phyloP scores from a whole-genome alignment of 2,888 invertebrate genomes.

The Cantharis lateralis region DNA sequence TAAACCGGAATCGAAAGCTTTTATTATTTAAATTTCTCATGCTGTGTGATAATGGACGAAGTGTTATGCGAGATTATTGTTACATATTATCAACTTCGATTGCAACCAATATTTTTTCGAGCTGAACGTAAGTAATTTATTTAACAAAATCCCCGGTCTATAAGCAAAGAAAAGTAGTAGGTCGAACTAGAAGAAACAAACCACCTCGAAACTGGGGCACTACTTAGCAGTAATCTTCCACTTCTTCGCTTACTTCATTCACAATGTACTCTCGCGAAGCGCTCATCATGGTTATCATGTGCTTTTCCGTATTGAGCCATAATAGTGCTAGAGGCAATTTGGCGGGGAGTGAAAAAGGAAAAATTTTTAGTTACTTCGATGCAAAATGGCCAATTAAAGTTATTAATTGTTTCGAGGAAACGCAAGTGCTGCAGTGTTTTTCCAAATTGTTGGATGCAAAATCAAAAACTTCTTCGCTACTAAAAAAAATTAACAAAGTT shows the following conservation, averaged over 20 bases:
- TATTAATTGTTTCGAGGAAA: conserved; percentile 4
- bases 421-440: conserved; percentile 3
- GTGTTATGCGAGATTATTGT: not conserved
- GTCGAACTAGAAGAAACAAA: conserved; percentile 12
- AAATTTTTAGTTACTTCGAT: not conserved
- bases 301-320: not conserved
- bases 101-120: not conserved
- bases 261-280: conserved; percentile 13
- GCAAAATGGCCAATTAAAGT: conserved; percentile 13
- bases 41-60: not conserved
- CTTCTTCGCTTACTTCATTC: conserved; percentile 8
- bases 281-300: conserved; percentile 6
- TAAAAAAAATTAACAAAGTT: not conserved
- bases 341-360: not conserved
- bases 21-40: not conserved
- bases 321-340: not conserved
- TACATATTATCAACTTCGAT: not conserved
- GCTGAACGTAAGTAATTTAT: not conserved
- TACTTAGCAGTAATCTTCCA: not conserved
- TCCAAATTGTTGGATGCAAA: not conserved
- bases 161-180: conserved; percentile 11
- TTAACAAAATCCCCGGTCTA: conserved; percentile 4
- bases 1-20: too few species aligned
- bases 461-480: not conserved
- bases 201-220: conserved; percentile 7